phyloP scores from a whole-genome alignment of 2,113 vertebrate genomes.

The Formicarius rufipectus region DNA sequence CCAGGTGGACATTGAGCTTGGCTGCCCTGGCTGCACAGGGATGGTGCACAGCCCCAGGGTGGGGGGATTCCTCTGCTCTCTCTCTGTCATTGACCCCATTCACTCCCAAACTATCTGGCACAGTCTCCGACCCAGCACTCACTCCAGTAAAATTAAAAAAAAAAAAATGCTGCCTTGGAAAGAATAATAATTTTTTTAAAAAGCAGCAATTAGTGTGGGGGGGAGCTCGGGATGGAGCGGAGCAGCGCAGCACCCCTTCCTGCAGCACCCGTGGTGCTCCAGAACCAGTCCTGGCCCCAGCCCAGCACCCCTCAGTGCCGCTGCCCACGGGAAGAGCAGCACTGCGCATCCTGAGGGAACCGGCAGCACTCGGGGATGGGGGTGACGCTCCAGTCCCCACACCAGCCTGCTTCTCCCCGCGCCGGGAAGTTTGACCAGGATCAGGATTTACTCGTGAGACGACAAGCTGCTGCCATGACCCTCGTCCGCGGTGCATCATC shows the following conservation, averaged over 20 bases:
- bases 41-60: accelerated
- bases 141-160: neutral
- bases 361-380: neutral
- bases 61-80: neutral
- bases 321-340: neutral
- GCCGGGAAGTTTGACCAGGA: neutral
- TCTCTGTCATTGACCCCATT: neutral
- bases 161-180: neutral
- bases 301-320: neutral
- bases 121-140: neutral
- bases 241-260: neutral
- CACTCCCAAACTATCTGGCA: neutral
- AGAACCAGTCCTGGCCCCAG: neutral
- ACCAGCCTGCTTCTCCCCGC: neutral
- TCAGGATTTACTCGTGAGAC: neutral
- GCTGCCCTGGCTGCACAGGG: neutral
- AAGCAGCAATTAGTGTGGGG: neutral
- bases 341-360: accelerated
- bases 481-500: neutral
- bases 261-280: neutral
- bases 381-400: neutral
- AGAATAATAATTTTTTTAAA: too few species aligned
- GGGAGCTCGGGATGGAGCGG: neutral
- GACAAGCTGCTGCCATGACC: neutral
- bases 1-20: neutral